These are phyloP conservation scores for Hyperoplus immaculatus DNA, from an alignment of 2,797 vertebrate genomes.

Conservation along the genomic window DNA sequence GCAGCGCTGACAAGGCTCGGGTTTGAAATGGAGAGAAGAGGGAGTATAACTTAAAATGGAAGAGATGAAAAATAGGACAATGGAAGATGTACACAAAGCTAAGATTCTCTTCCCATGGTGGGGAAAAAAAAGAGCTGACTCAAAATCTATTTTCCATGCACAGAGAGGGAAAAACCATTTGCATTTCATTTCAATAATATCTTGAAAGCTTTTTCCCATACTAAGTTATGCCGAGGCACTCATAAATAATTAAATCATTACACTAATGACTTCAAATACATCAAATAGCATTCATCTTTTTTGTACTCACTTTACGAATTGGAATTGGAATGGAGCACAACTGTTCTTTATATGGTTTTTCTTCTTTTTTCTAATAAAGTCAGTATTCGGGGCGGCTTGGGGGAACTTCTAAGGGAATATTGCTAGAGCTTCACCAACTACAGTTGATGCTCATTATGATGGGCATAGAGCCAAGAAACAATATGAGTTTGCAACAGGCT, in stretches of 20 bases:
- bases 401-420: conserved; percentile 35
- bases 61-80: conserved; percentile 62
- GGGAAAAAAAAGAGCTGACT: conserved; percentile 60
- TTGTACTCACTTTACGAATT: conserved; percentile 59
- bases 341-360: conserved; percentile 43
- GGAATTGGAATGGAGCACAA: conserved; percentile 61
- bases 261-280: conserved; percentile 81
- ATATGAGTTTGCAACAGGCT: conserved; percentile 37
- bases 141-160: conserved; percentile 66
- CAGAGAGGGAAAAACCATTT: conserved; percentile 59
- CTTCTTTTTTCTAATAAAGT: conserved; percentile 10
- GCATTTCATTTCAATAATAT: conserved; percentile 77
- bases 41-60: conserved; percentile 49
- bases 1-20: conserved; percentile 26
- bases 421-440: conserved; percentile 35
- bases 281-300: conserved; percentile 75
- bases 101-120: conserved; percentile 37
- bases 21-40: conserved; percentile 19
- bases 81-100: conserved; percentile 59
- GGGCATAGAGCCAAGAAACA: conserved; percentile 35
- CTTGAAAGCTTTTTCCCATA: conserved; percentile 70
- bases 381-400: conserved; percentile 29
- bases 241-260: conserved; percentile 82
- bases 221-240: conserved; percentile 70
- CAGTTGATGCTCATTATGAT: conserved; percentile 41